phyloP scores from a whole-genome alignment of 1,140 invertebrate species.

The Popillia japonica region DNA sequence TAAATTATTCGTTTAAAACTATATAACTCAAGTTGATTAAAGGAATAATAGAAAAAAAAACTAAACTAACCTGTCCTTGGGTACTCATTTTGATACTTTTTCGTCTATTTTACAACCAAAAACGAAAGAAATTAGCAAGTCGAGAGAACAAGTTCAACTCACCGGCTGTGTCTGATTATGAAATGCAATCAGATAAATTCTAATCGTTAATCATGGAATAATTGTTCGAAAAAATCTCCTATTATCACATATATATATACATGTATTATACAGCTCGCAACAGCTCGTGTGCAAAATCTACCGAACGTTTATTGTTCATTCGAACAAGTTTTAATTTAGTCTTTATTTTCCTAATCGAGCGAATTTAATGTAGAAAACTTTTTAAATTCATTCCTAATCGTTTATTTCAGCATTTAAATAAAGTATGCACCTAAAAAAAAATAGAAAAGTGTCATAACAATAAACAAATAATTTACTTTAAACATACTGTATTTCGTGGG shows the following conservation, averaged over 20 bases:
- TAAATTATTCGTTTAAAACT: not conserved
- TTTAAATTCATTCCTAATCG: too few species aligned
- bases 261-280: too few species aligned
- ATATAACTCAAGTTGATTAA: not conserved
- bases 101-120: not conserved
- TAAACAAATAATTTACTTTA: too few species aligned
- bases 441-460: too few species aligned
- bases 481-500: too few species aligned
- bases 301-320: not conserved
- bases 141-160: not conserved
- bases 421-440: too few species aligned
- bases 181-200: not conserved
- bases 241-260: too few species aligned
- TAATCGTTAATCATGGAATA: not conserved
- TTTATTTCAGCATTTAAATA: too few species aligned
- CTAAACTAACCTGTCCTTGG: constrained; percentile 17
- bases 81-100: not conserved
- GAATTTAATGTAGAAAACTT: too few species aligned
- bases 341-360: not conserved
- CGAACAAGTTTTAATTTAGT: not conserved
- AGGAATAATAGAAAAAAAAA: not conserved
- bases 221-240: not conserved
- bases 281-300: constrained; percentile 1
- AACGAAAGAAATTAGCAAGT: not conserved
- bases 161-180: not conserved